These are phyloP conservation scores for Stegodyphus dumicola DNA, from an alignment of 1,140 invertebrate genomes.

Conservation along the genomic window DNA sequence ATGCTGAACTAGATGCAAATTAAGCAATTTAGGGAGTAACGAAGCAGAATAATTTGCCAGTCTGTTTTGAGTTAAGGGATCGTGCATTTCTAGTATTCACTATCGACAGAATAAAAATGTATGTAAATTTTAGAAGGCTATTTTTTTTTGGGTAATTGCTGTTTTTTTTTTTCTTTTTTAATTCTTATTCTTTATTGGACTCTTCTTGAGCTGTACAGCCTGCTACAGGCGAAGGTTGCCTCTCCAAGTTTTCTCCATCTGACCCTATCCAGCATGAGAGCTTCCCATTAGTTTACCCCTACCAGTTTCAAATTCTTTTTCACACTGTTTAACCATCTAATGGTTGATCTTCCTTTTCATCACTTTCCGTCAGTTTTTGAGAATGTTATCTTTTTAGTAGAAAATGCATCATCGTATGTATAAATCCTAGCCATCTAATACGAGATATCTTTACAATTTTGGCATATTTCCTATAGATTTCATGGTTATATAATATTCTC, in stretches of 20 bases:
- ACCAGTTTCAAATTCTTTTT: neutral
- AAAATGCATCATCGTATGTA: neutral
- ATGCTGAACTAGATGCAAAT: too few relatives aligned
- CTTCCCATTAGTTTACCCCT: neutral
- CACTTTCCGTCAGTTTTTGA: neutral
- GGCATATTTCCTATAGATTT: neutral
- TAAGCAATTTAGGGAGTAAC: too few relatives aligned
- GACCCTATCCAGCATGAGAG: too few relatives aligned
- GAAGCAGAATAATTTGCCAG: too few relatives aligned
- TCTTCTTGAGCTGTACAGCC: neutral
- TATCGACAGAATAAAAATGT: too few relatives aligned
- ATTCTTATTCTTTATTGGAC: too few relatives aligned
- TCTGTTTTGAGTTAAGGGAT: too few relatives aligned
- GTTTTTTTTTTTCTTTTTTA: too few relatives aligned
- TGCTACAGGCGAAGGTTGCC: neutral
- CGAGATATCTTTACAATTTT: neutral
- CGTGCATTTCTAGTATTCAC: too few relatives aligned
- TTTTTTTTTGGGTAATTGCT: too few relatives aligned
- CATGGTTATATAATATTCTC: neutral
- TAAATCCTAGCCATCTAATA: neutral
- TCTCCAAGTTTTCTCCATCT: neutral
- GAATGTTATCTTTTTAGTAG: neutral
- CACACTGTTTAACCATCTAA: neutral
- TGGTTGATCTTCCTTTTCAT: neutral
- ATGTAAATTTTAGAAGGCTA: too few relatives aligned